Conservation (phyloP, 37 sponge, comb jelly and placozoan species). For the Crambe crambe region DNA sequence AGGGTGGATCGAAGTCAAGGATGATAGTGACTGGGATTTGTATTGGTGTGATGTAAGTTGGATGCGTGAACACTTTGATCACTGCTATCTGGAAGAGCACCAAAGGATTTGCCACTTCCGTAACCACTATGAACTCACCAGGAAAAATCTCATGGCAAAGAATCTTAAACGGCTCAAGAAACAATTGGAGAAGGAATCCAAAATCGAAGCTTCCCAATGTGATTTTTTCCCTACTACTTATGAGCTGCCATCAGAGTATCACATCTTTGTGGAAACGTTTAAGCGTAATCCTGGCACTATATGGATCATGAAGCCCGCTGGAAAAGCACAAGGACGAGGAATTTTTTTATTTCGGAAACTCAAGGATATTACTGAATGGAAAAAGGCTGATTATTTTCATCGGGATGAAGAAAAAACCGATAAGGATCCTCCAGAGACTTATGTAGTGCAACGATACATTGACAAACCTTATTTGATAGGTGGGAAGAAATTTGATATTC, state of each 20-base stretch:
- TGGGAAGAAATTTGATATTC: slow-evolving; percentile 97
- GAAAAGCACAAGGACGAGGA: slow-evolving; percentile 98
- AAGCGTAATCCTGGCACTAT: slow-evolving; percentile 91
- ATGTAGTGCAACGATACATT: slow-evolving; percentile 96
- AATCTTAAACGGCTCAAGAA: slow-evolving; percentile 92
- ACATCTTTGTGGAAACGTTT: slow-evolving; percentile 99
- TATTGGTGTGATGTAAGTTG: slow-evolving; percentile 98
- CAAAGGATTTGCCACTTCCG: slow-evolving; percentile 95
- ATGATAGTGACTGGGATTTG: slow-evolving; percentile 97
- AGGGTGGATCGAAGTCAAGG: slow-evolving; percentile 97
- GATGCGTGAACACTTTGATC: slow-evolving; percentile 98
- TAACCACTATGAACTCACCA: slow-evolving; percentile 97
- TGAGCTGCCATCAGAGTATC: slow-evolving; percentile 98
- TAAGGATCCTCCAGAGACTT: slow-evolving; percentile 94
- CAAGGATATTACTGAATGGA: slow-evolving; percentile 99
- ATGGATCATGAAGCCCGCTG: slow-evolving; percentile 99
- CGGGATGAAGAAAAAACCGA: slow-evolving; percentile 77
- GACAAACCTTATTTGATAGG: slow-evolving; percentile 96
- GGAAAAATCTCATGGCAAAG: slow-evolving; percentile 97
- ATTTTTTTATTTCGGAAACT: slow-evolving; percentile 98
- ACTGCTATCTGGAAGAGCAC: slow-evolving; percentile 95
- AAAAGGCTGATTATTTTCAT: slow-evolving; percentile 88
- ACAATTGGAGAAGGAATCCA: slow-evolving; percentile 82
- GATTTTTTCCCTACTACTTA: slow-evolving; percentile 98
- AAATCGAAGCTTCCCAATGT: slow-evolving; percentile 76